Evolutionary conservation across 2,888 invertebrate species (phyloP), one percentile per base, ranked within the genome.

Genomic region (Acanthoscelides obtectus): DNA sequence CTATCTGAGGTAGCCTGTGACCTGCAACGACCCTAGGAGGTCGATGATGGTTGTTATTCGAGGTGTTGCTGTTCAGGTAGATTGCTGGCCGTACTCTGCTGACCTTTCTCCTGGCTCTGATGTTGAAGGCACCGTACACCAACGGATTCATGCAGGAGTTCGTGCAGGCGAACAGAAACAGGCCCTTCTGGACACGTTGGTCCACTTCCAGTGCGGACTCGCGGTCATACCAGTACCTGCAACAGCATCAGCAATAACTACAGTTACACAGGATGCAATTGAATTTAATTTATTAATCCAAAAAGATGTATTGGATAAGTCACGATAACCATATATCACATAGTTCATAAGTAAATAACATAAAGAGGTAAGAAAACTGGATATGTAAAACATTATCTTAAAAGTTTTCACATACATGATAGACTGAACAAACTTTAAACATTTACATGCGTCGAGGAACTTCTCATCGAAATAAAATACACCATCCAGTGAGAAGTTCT

Each of bases 131-230:
- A 0, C 98, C 98, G 83, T 98, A 98, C 22, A 98, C 97, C 75
- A 98, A 92, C 2, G 98, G 98, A 87, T 98, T 97, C 86, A 97
- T 94, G 84, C 97, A 97, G 2, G 97, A 97, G 86, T 98, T 98
- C 64, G 97, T 96, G 78, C 96, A 96, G 12, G 98, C 98, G 84
- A 98, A 98, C 74, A 98, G 87, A 87, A 97, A 97, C 80, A 98
- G 89, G 0, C 90, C 93, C 80, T 92, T 93, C 84, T 96, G 95
- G 70, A 97, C 88, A 70, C 93, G 89, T 17, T 91, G 92, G 83
- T 95, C 93, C 20, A 94, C 88, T 77, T 89, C 86, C 20, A 85
- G 81, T 0, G 94, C 92, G 0, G 93, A 91, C 0, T 90, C 88
- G 70, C 89, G 89, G 86, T 94, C 95, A 78, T 93, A 88, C 93